A percentile compares a stretch with the other conserved stretches of the same genome.
These are phyloP conservation scores for Archegozetes longisetosus DNA, from an alignment of 1,140 invertebrate species.

Conservation along the genomic window DNA sequence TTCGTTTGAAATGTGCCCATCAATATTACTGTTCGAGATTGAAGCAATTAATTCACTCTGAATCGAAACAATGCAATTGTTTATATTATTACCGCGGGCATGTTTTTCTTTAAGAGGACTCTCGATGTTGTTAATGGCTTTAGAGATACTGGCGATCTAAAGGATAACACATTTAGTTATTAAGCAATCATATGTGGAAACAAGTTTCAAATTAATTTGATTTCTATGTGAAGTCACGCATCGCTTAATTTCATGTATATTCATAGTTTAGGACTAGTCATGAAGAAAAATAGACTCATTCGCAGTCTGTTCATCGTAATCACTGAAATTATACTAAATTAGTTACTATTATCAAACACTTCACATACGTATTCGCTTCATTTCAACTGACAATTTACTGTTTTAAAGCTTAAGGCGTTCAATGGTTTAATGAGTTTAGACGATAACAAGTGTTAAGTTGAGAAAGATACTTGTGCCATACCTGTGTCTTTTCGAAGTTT, in stretches of 20 bases:
- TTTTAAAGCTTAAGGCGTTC: no score
- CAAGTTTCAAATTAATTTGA: not conserved
- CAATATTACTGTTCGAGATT: conserved; percentile 49
- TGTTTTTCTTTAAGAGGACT: conserved; percentile 91
- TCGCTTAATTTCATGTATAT: no score
- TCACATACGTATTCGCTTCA: not conserved
- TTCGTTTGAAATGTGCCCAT: conserved; percentile 89
- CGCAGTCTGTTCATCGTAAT: no score
- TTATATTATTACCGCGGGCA: conserved; percentile 51
- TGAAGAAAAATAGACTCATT: no score
- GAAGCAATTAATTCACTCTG: not conserved
- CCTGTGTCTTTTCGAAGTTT: conserved; percentile 22
- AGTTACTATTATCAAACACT: no score
- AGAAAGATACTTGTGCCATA: no score
- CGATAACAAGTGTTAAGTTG: no score
- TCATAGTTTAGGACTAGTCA: no score
- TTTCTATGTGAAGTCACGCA: no score
- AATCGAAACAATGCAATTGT: not conserved
- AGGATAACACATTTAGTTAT: no score
- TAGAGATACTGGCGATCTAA: conserved; percentile 62
- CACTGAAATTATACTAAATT: no score
- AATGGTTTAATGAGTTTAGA: no score
- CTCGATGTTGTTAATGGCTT: conserved; percentile 75
- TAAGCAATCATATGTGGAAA: conserved; percentile 20
- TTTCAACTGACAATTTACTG: not conserved